Base-by-base conservation (phyloP, 2,888 invertebrate genomes). In the Standfussiana lucernea region DNA sequence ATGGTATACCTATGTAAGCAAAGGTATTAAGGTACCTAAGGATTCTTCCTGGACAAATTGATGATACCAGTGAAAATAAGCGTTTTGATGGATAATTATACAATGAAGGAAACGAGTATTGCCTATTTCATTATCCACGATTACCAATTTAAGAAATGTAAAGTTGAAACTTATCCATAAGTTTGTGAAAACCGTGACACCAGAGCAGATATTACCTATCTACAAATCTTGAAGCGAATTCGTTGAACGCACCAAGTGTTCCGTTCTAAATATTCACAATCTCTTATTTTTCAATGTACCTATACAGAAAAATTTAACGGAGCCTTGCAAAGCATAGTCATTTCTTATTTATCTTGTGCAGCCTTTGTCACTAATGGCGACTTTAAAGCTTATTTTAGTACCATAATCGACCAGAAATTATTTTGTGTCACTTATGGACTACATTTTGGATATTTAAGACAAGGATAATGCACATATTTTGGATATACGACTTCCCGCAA, bases 311-410 rank as follows among this genome's bases (percentile, higher is more conserved):
- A 73, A 68, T 83, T 79, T 77, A 79, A 83, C 83, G 76, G 74
- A 75, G 40, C 78, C 73, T 75, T 76, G 35, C 71, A 83, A 80
- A 66, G 42, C 67, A 79, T 74, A 53, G 65, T 47, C 69, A 74
- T 83, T 87, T 78, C 13, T 67, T 78, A 87, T 64, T 87, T 86
- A 87, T 71, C 79, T 77, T 80, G 85, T 74, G 79, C 80, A 77
- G 79, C 77, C 84, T 84, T 78, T 78, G 85, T 82, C 75, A 88
- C 88, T 84, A 88, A 88, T 87, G 84, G 70, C 50, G 59, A 65
- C 42, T 79, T 72, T 32, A 59, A 76, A 83, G 15, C 62, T 72
- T 64, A 47, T 42, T 79, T 80, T 71, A 68, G 62, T 62, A 37
- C 84, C 21, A 62, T 53, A 73, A 64, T 71, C 70, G 56, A 72